Evolutionary conservation across 2,888 invertebrate species (phyloP).

Genomic region (Erannis defoliaria): DNA sequence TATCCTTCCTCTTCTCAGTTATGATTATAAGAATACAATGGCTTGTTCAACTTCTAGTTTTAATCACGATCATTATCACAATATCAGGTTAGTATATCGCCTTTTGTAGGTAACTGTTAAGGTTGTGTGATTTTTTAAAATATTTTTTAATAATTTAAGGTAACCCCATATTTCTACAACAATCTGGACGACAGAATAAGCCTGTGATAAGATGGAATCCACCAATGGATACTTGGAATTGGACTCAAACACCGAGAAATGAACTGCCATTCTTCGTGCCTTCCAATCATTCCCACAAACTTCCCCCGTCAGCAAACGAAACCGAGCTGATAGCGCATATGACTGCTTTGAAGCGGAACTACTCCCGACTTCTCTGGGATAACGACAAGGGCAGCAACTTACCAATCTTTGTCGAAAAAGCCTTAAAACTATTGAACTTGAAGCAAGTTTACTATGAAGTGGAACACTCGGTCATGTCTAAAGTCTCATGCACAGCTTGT

Average conservation of each 20-base stretch:
- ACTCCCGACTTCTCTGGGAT: constrained; percentile 90
- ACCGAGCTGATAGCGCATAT: constrained; percentile 79
- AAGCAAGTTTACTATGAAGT: constrained; percentile 94
- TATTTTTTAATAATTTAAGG: constrained; percentile 61
- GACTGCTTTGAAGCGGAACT: constrained; percentile 77
- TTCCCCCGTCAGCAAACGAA: constrained; percentile 83
- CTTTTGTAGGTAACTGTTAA: background rate
- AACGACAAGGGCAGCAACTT: constrained; percentile 90
- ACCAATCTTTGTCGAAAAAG: constrained; percentile 93
- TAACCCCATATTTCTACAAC: constrained; percentile 79
- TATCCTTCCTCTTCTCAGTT: constrained; percentile 61
- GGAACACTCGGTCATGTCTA: constrained; percentile 96
- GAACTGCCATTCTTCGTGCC: constrained; percentile 79
- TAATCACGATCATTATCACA: constrained; percentile 46
- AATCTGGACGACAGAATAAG: constrained; percentile 63
- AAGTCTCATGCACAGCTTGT: constrained; percentile 96
- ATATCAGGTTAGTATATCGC: constrained; percentile 66
- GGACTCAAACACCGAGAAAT: constrained; percentile 71
- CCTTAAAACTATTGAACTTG: constrained; percentile 92
- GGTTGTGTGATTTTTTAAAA: constrained; percentile 1
- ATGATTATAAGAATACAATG: constrained; percentile 82
- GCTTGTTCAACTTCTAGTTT: constrained; percentile 62
- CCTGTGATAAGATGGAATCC: constrained; percentile 82
- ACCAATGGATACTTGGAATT: constrained; percentile 81
- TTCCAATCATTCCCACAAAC: constrained; percentile 78